Base-by-base conservation (phyloP, 2,888 invertebrate genomes). In the Euspilapteryx auroguttella region DNA sequence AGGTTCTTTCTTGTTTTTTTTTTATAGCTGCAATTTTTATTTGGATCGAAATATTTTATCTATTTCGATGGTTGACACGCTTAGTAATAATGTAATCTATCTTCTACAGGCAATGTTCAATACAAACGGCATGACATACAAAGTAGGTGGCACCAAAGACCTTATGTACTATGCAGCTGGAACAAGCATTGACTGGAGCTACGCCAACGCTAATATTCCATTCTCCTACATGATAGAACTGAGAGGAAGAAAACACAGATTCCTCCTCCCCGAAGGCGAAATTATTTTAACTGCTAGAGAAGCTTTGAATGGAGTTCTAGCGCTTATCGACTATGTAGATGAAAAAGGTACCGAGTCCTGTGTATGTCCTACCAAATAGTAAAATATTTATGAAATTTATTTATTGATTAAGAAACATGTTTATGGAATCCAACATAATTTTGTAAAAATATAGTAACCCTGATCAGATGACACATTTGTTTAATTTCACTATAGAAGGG, bases 191-290 rank as follows among this genome's bases (percentile, higher is more conserved):
- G 73, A 75, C 31, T 75, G 73, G 73, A 64, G 63, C 26, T 73
- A 73, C 34, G 69, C 46, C 0, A 48, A 49, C 3, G 55, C 57
- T 3, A 55, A 54, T 25, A 62, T 73, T 13, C 63, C 59, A 0
- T 75, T 55, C 44, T 55, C 62, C 2, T 75, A 71, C 38, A 71
- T 75, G 71, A 33, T 75, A 1, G 73, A 75, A 25, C 54, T 75
- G 0, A 42, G 65, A 34, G 52, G 59, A n/a, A 73, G 63, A 34
- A 38, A 41, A 3, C 52, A 69, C 35, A 49, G 59, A 21, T 75
- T 75, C 33, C 45, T 69, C 1, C 40, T 73, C 0, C 73, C 73
- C 0, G 61, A 55, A 32, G 66, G 65, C 14, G 55, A 66, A 31
- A 73, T 73, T 9, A 21, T 58, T 2, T 30, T 43, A 1, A 63